Base-by-base conservation (phyloP, 2,113 vertebrate genomes). In the Fregetta grallaria region DNA sequence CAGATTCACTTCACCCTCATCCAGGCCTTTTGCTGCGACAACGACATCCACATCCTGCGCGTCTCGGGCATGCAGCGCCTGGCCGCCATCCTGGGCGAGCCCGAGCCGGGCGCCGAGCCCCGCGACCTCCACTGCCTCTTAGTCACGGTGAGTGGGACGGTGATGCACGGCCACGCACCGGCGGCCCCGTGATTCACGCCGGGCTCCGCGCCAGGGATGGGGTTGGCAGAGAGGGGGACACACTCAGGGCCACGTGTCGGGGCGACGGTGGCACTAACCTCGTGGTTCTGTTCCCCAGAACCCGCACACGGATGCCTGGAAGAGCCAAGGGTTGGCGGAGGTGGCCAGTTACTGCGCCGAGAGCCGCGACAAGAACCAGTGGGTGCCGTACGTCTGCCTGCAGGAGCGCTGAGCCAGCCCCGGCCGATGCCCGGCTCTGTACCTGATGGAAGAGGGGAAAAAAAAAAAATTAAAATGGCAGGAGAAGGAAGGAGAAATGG, bases 1-100 rank as follows among this genome's bases (percentile, higher is more conserved):
- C 99, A 99, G 97, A 99, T 99, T 94, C 99, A 99, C 97, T 99
- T 99, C 98, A 99, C 99, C 9, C 98, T 99, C 29, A 99, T 99
- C 85, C 99, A 99, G 86, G 99, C 99, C 0, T 99, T 99, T 68
- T 99, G 99, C 93, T 99, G 99, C 8, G 99, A 99, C 97, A 99
- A 99, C 53, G 98, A 99, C 98, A 99, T 99, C 88, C 97, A 99
- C 92, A 99, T 99, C 52, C 87, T 99, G 66, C 98, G 99, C 1
- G 98, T 99, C 34, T 98, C 98, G 1, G 99, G 99, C 38, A 97
- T 99, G 97, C 86, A 98, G 77, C 98, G 99, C 5, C 86, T 99
- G 53, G 98, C 98, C 0, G 88, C 98, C 86, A 91, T 99, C 23
- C 98, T 99, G 89, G 98, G 98, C 0, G 98, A 98, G 78, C 88